phyloP scores from a whole-genome alignment of 2,888 invertebrate genomes.

The Onthophagus sagittarius region DNA sequence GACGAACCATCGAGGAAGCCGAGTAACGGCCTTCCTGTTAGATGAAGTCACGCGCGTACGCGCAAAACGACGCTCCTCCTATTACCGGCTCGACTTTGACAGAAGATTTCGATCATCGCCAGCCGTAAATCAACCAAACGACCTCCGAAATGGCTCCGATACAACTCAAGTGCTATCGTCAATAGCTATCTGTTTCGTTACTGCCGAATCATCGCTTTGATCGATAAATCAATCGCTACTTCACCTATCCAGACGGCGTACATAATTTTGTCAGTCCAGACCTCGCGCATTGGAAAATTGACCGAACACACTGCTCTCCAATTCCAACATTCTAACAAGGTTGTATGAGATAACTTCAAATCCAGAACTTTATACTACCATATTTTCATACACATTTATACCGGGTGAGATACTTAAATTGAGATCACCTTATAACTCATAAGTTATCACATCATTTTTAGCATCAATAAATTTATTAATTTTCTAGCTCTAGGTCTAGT shows the following conservation, averaged over 20 bases:
- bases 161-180: conserved; percentile 24
- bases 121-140: conserved; percentile 25
- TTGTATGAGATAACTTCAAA: conserved; percentile 5
- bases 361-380: background rate
- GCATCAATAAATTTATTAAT: no score
- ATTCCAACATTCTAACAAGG: background rate
- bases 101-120: conserved; percentile 26
- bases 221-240: conserved; percentile 27
- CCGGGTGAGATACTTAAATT: no score
- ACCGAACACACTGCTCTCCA: background rate
- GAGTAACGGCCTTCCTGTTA: conserved; percentile 13
- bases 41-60: conserved; percentile 28
- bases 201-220: conserved; percentile 20
- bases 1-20: background rate
- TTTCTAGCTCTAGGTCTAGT: no score
- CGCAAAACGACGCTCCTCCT: conserved; percentile 24
- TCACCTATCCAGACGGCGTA: conserved; percentile 8
- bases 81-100: conserved; percentile 25
- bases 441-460: no score
- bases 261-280: background rate
- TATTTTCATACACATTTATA: no score
- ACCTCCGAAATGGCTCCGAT: conserved; percentile 23
- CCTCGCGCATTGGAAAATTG: background rate
- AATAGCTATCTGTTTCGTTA: conserved; percentile 23
- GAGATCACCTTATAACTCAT: no score